Conservation (phyloP, 2,797 vertebrate genomes). For the Danio kyathit region DNA sequence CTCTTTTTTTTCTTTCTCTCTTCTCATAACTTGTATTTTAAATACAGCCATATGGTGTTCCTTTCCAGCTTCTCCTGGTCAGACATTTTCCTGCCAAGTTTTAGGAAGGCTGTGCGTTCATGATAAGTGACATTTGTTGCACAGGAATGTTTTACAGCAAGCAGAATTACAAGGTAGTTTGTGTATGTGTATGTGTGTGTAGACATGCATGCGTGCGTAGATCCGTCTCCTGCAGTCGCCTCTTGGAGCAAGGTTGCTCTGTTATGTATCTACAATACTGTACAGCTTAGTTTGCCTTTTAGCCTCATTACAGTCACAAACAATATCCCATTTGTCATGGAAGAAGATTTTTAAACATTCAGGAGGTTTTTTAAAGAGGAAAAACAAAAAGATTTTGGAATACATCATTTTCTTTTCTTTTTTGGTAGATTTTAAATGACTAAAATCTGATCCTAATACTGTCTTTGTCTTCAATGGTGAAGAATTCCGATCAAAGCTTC, state of each 20-base stretch:
- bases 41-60: constrained; percentile 84
- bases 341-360: constrained; percentile 83
- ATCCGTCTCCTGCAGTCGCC: constrained; percentile 67
- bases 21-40: constrained; percentile 63
- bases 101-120: constrained; percentile 82
- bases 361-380: constrained; percentile 70
- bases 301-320: constrained; percentile 73
- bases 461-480: constrained; percentile 99
- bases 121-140: constrained; percentile 84
- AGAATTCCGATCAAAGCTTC: constrained; percentile 99
- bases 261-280: constrained; percentile 76
- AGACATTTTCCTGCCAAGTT: constrained; percentile 84
- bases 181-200: constrained; percentile 71
- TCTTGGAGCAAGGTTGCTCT: constrained; percentile 82
- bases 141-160: constrained; percentile 87
- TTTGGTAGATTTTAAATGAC: constrained; percentile 89
- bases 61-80: constrained; percentile 77
- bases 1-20: constrained; percentile 61
- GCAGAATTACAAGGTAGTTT: constrained; percentile 81
- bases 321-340: constrained; percentile 67
- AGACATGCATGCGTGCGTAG: constrained; percentile 68
- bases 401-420: constrained; percentile 71
- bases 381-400: constrained; percentile 54
- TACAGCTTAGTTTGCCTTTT: constrained; percentile 70
- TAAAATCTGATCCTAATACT: constrained; percentile 97